Evolutionary conservation across 2,797 vertebrate genomes (phyloP).

Genomic region (Poeciliopsis infans): DNA sequence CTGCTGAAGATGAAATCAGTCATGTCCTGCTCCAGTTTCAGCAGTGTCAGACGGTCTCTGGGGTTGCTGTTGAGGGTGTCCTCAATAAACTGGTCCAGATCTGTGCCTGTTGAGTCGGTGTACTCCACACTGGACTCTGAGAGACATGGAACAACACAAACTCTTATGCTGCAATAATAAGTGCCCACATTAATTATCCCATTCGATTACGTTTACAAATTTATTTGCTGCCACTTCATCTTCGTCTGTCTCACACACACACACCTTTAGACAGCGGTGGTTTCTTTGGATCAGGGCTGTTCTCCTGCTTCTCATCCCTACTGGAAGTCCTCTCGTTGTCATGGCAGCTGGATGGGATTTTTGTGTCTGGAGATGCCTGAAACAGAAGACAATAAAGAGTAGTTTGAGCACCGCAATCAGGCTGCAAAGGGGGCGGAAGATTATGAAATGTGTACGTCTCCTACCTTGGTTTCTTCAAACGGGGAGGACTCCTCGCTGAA

Average conservation of each 20-base stretch:
- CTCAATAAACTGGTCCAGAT: conserved; percentile 93
- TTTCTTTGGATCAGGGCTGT: conserved; percentile 85
- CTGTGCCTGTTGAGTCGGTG: conserved; percentile 94
- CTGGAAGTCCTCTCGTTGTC: conserved; percentile 85
- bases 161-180: conserved; percentile 48
- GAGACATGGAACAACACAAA: conserved; percentile 28
- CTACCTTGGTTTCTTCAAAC: conserved; percentile 85
- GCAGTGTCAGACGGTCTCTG: conserved; percentile 94
- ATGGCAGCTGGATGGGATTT: conserved; percentile 83
- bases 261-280: conserved; percentile 91
- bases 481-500: conserved; percentile 88
- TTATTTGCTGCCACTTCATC: conserved; percentile 36
- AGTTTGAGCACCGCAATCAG: conserved; percentile 25
- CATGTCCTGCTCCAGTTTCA: conserved; percentile 97
- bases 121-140: conserved; percentile 93
- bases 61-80: conserved; percentile 94
- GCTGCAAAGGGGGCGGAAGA: conserved; percentile 6
- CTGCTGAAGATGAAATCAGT: conserved; percentile 93
- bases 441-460: conserved; percentile 1
- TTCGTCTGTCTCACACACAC: conserved; percentile 40
- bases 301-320: conserved; percentile 87
- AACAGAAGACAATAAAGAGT: conserved; percentile 38
- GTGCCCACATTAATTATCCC: conserved; percentile 13
- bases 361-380: conserved; percentile 85
- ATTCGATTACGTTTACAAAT: conserved; percentile 53